Evolutionary conservation across 1,140 invertebrate species (phyloP).

Genomic region (Bombus ignitus): DNA sequence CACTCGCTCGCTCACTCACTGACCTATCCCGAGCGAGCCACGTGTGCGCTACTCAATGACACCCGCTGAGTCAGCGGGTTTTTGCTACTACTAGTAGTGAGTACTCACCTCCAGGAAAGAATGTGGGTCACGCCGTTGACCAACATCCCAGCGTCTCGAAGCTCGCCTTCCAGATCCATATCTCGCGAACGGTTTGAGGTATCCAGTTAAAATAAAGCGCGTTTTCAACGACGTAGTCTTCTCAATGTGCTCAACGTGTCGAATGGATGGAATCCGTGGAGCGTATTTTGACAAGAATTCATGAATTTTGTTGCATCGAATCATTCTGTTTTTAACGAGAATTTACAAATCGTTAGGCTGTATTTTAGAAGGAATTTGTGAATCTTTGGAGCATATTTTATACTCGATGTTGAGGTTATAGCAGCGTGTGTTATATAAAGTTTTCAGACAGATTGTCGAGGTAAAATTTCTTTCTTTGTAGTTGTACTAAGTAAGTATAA

Average conservation of each 20-base stretch:
- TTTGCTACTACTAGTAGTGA: not conserved
- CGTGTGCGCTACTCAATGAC: not conserved
- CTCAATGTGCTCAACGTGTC: rapidly evolving
- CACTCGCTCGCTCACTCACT: not conserved
- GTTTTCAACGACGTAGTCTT: not conserved
- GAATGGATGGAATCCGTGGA: no score
- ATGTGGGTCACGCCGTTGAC: not conserved
- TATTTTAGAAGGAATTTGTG: not conserved
- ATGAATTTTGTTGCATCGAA: no score
- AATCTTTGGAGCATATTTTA: not conserved
- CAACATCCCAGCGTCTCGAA: not conserved
- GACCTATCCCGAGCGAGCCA: not conserved
- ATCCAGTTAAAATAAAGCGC: not conserved
- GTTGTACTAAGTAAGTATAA: not conserved
- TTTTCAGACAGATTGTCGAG: not conserved
- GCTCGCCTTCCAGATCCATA: not conserved
- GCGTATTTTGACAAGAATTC: no score
- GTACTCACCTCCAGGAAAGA: not conserved
- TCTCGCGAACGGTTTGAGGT: not conserved
- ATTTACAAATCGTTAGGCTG: not conserved
- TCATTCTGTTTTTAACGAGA: not conserved
- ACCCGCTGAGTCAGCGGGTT: not conserved
- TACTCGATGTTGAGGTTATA: not conserved
- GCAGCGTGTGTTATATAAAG: not conserved
- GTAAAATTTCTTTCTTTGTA: not conserved